Evolutionary conservation across 2,113 vertebrate genomes (phyloP).

Genomic region (Lagopus muta): DNA sequence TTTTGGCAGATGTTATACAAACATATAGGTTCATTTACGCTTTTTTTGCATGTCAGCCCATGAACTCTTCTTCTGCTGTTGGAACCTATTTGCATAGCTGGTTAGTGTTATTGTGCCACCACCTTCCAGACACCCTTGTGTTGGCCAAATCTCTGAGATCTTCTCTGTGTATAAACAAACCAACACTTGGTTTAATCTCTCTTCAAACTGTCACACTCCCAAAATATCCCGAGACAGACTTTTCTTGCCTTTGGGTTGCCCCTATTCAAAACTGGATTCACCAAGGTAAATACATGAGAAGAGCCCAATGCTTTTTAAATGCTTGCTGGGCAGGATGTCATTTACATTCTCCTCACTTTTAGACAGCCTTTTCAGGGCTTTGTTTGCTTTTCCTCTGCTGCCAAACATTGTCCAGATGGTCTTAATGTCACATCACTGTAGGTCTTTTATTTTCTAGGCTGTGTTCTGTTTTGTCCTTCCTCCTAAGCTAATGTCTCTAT

Average conservation of each 20-base stretch:
- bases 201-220: slow-evolving; percentile 18
- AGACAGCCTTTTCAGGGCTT: slow-evolving; percentile 41
- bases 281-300: neutral
- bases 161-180: neutral
- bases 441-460: slow-evolving; percentile 71
- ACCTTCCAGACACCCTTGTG: neutral
- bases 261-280: slow-evolving; percentile 23
- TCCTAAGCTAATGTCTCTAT: slow-evolving; percentile 56
- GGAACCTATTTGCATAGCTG: neutral
- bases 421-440: slow-evolving; percentile 72
- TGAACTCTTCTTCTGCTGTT: neutral
- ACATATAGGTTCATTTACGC: neutral
- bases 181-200: neutral
- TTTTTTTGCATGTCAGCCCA: neutral
- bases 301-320: neutral
- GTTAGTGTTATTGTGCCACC: neutral
- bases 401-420: slow-evolving; percentile 78
- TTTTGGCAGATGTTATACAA: slow-evolving; percentile 24
- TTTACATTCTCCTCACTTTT: slow-evolving; percentile 64
- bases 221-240: neutral
- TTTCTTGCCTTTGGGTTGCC: neutral
- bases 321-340: neutral
- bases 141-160: neutral
- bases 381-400: slow-evolving; percentile 65
- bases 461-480: slow-evolving; percentile 59